Conservation (phyloP, 2,888 invertebrate genomes). For the Gastracanthus pulcherrimus region DNA sequence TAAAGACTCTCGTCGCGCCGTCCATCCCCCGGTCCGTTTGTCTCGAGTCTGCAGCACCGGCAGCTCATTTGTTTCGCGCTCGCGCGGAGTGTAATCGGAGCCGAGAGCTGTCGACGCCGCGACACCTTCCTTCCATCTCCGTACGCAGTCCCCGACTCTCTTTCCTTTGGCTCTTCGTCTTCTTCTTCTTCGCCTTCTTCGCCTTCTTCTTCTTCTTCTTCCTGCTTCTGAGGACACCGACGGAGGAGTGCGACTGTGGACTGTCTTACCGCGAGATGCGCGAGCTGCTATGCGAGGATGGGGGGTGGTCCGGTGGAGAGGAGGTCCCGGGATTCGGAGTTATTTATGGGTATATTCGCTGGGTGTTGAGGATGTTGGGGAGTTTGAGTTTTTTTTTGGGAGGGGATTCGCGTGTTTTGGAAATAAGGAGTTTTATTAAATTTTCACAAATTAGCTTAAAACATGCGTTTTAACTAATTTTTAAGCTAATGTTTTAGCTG, state of each 20-base stretch:
- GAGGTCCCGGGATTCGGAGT: background rate
- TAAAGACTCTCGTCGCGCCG: no score
- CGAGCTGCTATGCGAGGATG: no score
- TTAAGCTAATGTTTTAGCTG: no score
- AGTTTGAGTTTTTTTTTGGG: no score
- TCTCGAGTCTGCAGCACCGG: no score
- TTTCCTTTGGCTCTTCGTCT: conserved; percentile 2
- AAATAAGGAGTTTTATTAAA: no score
- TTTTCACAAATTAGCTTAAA: no score
- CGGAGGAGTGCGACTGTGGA: background rate
- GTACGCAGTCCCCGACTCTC: conserved; percentile 2
- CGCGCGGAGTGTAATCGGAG: conserved; percentile 11
- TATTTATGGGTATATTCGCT: no score
- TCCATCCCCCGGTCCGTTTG: background rate
- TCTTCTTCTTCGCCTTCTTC: background rate
- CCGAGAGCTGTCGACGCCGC: conserved; percentile 23
- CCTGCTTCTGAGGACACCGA: background rate
- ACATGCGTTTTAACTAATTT: no score
- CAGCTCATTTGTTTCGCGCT: conserved; percentile 23
- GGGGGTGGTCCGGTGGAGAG: background rate
- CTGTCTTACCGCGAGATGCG: no score
- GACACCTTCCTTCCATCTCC: conserved; percentile 52
- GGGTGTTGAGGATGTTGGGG: no score
- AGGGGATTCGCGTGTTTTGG: no score
- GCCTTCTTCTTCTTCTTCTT: background rate